phyloP scores from a whole-genome alignment of 1,140 invertebrate genomes.

The Saccostrea glomerata region DNA sequence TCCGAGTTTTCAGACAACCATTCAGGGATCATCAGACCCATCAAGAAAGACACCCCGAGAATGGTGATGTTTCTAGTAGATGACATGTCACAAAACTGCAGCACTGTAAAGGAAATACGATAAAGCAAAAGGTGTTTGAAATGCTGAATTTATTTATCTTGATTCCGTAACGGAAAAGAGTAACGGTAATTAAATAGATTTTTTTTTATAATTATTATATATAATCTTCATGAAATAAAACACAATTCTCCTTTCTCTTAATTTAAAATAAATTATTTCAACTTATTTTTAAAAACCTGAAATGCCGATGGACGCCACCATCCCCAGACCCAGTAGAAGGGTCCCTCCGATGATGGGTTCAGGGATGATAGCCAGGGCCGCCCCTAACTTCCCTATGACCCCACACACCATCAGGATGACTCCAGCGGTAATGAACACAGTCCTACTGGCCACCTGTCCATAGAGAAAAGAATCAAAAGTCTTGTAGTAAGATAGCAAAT shows the following conservation, averaged over 20 bases:
- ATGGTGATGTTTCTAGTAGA: conserved; percentile 90
- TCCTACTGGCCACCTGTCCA: conserved; percentile 64
- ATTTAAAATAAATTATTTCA: too few species aligned
- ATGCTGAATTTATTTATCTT: too few species aligned
- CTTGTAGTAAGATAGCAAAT: background rate
- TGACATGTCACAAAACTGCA: conserved; percentile 90
- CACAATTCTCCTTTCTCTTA: too few species aligned
- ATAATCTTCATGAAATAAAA: too few species aligned
- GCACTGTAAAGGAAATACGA: conserved; percentile 76
- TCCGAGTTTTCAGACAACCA: conserved; percentile 83
- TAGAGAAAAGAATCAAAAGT: background rate
- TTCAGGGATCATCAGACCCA: conserved; percentile 87
- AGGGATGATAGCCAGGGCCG: conserved; percentile 91
- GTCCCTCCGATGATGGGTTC: conserved; percentile 89
- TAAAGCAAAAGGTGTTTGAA: background rate
- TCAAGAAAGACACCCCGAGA: conserved; percentile 90
- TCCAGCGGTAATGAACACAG: conserved; percentile 85
- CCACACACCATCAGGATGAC: conserved; percentile 84
- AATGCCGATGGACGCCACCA: conserved; percentile 76
- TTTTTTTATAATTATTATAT: too few species aligned
- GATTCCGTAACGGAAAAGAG: too few species aligned
- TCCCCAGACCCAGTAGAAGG: conserved; percentile 61
- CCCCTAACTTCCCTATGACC: conserved; percentile 89
- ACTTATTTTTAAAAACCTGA: background rate
- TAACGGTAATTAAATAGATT: too few species aligned